Percentiles rank a stretch among this genome's conserved stretches.
Conservation (phyloP, 2,113 vertebrate species). For the Neotoma lepida region DNA sequence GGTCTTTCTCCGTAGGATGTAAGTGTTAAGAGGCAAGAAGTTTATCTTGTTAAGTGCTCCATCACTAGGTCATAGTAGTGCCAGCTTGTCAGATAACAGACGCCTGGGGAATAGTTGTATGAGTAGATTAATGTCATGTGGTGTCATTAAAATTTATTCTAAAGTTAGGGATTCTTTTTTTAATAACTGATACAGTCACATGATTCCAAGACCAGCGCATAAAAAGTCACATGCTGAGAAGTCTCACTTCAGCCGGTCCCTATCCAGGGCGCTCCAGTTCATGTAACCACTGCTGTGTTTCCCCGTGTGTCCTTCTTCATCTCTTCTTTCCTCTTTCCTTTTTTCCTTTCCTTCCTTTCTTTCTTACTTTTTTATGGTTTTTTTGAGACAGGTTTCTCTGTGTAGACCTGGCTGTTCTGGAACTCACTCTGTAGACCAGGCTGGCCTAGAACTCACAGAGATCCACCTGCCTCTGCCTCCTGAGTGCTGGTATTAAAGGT, state of each 20-base stretch:
- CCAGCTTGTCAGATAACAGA: neutral
- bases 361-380: too few species aligned
- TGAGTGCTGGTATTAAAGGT: neutral
- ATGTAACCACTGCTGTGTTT: neutral
- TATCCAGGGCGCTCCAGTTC: neutral
- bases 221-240: neutral
- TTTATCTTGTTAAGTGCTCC: neutral
- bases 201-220: neutral
- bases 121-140: neutral
- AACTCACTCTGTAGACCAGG: neutral
- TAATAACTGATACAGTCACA: neutral
- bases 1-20: neutral
- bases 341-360: too few species aligned
- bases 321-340: fast-evolving
- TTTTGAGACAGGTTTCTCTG: neutral
- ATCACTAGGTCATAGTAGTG: neutral
- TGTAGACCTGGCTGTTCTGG: neutral
- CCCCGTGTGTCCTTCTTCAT: neutral
- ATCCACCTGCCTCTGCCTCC: neutral
- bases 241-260: neutral
- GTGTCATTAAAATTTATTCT: conserved; percentile 32
- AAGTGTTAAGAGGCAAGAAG: neutral
- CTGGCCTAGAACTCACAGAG: neutral
- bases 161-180: conserved; percentile 6
- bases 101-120: neutral